Percentiles rank a stretch among this genome's conserved stretches.
Conservation (phyloP, 2,797 vertebrate genomes). For the Poeciliopsis infans region DNA sequence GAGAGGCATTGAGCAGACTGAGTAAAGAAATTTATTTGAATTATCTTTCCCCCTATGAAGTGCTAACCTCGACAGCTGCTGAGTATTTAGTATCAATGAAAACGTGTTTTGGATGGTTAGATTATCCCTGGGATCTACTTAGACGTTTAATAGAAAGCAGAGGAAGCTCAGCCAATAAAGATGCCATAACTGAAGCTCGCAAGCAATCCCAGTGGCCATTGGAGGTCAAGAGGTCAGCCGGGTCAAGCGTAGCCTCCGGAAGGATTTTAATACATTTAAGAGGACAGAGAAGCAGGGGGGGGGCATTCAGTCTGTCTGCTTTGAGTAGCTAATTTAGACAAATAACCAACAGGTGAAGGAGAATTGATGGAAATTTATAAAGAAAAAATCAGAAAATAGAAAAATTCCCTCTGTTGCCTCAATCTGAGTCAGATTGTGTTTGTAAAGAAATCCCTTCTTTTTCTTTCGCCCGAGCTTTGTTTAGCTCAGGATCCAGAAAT, state of each 20-base stretch:
- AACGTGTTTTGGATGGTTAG: neutral
- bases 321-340: conserved; percentile 35
- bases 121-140: conserved; percentile 2
- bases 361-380: conserved; percentile 16
- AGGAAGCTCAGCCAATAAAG: conserved; percentile 10
- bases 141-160: neutral
- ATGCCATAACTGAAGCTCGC: conserved; percentile 10
- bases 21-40: conserved; percentile 30
- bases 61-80: neutral
- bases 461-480: conserved; percentile 32
- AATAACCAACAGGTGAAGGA: conserved; percentile 30
- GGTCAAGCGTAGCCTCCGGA: conserved; percentile 55
- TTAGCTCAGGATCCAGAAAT: conserved; percentile 58
- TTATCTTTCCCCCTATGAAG: neutral
- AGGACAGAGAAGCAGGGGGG: conserved; percentile 4
- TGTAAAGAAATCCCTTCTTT: conserved; percentile 27
- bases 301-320: conserved; percentile 26
- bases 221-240: conserved; percentile 41
- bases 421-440: conserved; percentile 13
- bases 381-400: conserved; percentile 3
- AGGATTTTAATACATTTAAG: conserved; percentile 40
- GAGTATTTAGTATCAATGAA: neutral
- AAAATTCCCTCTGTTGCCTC: conserved; percentile 3
- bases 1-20: conserved; percentile 11
- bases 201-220: conserved; percentile 21